Evolutionary conservation across 1,140 invertebrate species (phyloP).

Genomic region (Leucophenga varia): DNA sequence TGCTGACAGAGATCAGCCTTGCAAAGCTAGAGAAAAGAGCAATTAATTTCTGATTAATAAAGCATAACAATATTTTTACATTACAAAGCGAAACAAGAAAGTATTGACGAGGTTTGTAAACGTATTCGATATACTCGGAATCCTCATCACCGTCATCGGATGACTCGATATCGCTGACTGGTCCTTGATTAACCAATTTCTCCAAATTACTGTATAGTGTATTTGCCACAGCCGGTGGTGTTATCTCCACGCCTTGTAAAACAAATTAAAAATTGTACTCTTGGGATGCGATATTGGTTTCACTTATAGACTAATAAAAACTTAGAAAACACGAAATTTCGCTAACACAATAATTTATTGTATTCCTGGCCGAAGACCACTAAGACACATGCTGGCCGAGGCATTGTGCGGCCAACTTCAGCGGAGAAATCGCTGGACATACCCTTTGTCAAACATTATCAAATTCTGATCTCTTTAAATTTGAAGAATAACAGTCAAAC

Average conservation of each 20-base stretch:
- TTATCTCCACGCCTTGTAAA: background rate
- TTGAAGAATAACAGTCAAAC: too few species aligned
- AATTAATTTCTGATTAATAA: background rate
- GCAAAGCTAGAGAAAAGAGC: conserved; percentile 28
- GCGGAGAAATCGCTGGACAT: too few species aligned
- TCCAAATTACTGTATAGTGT: conserved; percentile 37
- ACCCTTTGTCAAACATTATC: too few species aligned
- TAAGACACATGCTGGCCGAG: too few species aligned
- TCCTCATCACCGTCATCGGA: conserved; percentile 34
- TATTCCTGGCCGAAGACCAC: conserved; percentile 4
- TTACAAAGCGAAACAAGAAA: conserved; percentile 49
- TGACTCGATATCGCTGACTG: conserved; percentile 37
- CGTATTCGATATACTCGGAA: conserved; percentile 51
- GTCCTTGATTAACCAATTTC: conserved; percentile 39
- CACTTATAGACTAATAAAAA: background rate
- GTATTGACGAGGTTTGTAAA: conserved; percentile 47
- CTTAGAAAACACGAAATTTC: conserved; percentile 1
- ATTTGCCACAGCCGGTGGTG: conserved; percentile 19
- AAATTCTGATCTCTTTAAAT: too few species aligned
- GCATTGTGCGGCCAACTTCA: too few species aligned
- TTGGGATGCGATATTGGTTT: background rate
- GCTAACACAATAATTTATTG: conserved; percentile 15
- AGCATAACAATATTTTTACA: conserved; percentile 24
- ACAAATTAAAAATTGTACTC: background rate
- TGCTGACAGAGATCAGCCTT: conserved; percentile 35